Percentiles rank a stretch among this genome's conserved stretches.
Evolutionary conservation across 2,113 vertebrate species (phyloP).

Genomic region (Phylloscopus trochilus): DNA sequence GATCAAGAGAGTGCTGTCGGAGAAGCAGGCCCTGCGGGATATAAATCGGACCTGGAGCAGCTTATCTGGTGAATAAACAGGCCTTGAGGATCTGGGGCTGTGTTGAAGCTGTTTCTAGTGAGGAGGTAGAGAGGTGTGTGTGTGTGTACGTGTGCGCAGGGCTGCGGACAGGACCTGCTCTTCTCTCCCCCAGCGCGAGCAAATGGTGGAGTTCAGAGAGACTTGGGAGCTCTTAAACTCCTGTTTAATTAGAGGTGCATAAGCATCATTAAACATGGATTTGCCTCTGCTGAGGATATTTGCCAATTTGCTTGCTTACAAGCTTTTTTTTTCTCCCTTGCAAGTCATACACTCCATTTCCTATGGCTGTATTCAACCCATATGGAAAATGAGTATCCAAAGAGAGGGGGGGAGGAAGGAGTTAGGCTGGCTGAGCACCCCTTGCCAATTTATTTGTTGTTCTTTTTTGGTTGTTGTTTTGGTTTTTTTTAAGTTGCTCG

Average conservation of each 20-base stretch:
- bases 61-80: constrained; percentile 78
- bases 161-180: constrained; percentile 1
- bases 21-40: constrained; percentile 84
- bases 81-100: background rate
- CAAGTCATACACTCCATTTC: background rate
- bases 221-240: constrained; percentile 10
- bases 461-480: background rate
- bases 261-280: constrained; percentile 17
- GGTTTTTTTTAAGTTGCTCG: constrained; percentile 17
- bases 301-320: constrained; percentile 20
- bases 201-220: background rate
- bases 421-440: constrained; percentile 25
- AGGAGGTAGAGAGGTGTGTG: constrained; percentile 19
- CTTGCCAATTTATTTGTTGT: background rate
- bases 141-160: background rate
- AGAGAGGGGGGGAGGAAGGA: constrained; percentile 8
- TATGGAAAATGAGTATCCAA: constrained; percentile 1
- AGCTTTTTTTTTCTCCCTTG: background rate
- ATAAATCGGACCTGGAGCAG: constrained; percentile 87
- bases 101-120: background rate
- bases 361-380: constrained; percentile 3
- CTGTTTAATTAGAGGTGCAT: constrained; percentile 23
- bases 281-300: background rate
- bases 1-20: constrained; percentile 92
- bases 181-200: background rate